These are phyloP conservation scores for Cylas formicarius DNA, from an alignment of 1,140 invertebrate species.

Conservation along the genomic window DNA sequence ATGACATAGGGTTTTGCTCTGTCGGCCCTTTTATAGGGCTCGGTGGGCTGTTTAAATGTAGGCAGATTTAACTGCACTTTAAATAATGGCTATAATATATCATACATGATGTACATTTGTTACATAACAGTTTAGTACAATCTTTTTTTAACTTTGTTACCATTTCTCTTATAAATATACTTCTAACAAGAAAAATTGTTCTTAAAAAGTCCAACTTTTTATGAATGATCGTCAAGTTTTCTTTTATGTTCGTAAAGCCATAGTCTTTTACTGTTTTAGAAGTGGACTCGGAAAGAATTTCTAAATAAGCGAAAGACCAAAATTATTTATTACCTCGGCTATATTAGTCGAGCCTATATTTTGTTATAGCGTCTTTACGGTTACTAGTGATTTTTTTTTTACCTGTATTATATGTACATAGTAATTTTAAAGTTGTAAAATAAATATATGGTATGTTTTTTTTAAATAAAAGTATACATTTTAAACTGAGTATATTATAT, in stretches of 20 bases:
- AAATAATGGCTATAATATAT: too few species aligned
- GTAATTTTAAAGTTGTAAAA: slow-evolving; percentile 31
- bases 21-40: too few species aligned
- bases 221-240: slow-evolving; percentile 15
- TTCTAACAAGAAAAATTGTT: slow-evolving; percentile 19
- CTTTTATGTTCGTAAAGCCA: slow-evolving; percentile 14
- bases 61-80: too few species aligned
- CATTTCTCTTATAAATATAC: slow-evolving; percentile 15
- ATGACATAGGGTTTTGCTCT: neutral
- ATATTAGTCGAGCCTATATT: slow-evolving; percentile 35
- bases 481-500: slow-evolving; percentile 29
- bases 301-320: slow-evolving; percentile 7
- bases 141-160: slow-evolving; percentile 24
- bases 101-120: neutral
- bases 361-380: slow-evolving; percentile 27
- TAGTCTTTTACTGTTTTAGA: slow-evolving; percentile 13
- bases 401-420: slow-evolving; percentile 35
- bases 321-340: slow-evolving; percentile 28
- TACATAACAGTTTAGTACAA: slow-evolving; percentile 19
- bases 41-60: too few species aligned
- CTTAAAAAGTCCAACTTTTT: slow-evolving; percentile 15
- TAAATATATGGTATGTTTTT: slow-evolving; percentile 31
- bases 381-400: slow-evolving; percentile 34
- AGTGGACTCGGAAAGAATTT: neutral
- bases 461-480: slow-evolving; percentile 32